phyloP scores from a whole-genome alignment of 2,797 vertebrate genomes.

The Eidolon dupreanum region DNA sequence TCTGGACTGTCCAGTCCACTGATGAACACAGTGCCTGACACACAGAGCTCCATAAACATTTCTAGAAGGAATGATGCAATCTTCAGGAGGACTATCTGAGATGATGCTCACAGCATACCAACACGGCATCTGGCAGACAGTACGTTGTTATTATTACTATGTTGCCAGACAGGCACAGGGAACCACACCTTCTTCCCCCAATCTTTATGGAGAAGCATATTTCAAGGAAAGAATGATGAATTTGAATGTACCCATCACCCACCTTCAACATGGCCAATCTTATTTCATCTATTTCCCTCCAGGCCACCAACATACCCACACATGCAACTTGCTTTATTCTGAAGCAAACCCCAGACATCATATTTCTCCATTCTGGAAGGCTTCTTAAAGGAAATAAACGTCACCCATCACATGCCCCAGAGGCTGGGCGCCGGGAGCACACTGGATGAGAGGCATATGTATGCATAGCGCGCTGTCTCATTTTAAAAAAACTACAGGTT shows the following conservation, averaged over 20 bases:
- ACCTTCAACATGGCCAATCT: not conserved
- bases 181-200: not conserved
- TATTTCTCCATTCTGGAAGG: not conserved
- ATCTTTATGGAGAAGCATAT: not conserved
- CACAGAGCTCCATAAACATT: not conserved
- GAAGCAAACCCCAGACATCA: not conserved
- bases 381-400: not conserved
- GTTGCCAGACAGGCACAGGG: not conserved
- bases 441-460: not conserved
- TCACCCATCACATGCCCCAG: not conserved
- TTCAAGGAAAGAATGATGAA: not conserved
- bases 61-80: not conserved
- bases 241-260: not conserved
- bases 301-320: not conserved
- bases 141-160: not conserved
- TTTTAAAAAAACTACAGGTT: not conserved
- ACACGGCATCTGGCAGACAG: rapidly evolving
- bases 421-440: rapidly evolving
- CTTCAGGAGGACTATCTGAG: not conserved
- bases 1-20: not conserved
- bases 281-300: not conserved
- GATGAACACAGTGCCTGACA: not conserved
- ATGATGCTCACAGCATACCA: no score
- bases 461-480: not conserved
- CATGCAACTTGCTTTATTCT: not conserved